phyloP scores from a whole-genome alignment of 2,888 invertebrate species.

The Pandemis corylana region DNA sequence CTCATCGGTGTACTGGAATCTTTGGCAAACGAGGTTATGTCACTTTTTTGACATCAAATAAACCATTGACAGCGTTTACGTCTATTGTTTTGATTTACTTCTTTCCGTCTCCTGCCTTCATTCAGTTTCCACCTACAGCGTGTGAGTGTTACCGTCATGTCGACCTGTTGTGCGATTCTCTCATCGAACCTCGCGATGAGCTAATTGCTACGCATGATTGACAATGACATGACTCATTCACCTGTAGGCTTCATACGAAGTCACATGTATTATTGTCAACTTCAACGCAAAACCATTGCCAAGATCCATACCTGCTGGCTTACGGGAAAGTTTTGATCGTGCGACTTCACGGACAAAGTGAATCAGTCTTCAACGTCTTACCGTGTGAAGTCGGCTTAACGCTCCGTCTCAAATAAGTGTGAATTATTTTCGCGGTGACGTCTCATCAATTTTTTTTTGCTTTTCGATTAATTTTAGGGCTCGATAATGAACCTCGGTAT shows the following conservation, averaged over 20 bases:
- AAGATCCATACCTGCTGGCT: too few species aligned
- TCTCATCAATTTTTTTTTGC: constrained; percentile 63
- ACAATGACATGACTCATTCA: too few species aligned
- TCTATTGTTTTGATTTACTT: background rate
- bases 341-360: too few species aligned
- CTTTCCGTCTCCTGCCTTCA: background rate
- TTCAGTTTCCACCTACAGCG: background rate
- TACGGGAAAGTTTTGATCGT: too few species aligned
- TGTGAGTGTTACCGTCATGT: background rate
- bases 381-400: constrained; percentile 28
- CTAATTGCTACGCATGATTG: too few species aligned
- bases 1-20: too few species aligned
- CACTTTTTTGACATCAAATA: background rate
- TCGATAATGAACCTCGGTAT: constrained; percentile 57
- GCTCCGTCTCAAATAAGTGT: constrained; percentile 45
- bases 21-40: background rate
- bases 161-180: background rate
- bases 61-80: background rate
- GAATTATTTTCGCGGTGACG: constrained; percentile 65
- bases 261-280: too few species aligned
- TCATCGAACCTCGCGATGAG: too few species aligned
- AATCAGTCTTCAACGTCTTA: background rate
- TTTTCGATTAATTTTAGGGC: constrained; percentile 66
- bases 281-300: too few species aligned
- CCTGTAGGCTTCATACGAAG: too few species aligned